These are phyloP conservation scores for Drosophila setifemur DNA, from an alignment of 1,140 invertebrate species.

Conservation along the genomic window DNA sequence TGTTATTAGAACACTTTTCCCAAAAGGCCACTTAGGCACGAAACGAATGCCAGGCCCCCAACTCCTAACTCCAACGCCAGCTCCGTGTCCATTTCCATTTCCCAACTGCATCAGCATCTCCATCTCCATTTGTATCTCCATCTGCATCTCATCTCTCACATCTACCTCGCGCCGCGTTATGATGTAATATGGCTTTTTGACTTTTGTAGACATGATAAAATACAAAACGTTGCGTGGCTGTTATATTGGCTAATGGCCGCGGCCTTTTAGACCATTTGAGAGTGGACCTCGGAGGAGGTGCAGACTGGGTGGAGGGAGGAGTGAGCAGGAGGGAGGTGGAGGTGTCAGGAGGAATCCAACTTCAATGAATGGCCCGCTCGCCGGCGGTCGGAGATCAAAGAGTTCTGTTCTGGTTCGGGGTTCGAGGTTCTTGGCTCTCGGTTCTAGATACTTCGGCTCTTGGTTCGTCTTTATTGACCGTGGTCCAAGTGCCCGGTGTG, in stretches of 20 bases:
- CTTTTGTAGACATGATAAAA: conserved; percentile 81
- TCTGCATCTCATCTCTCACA: conserved; percentile 43
- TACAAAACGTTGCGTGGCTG: conserved; percentile 80
- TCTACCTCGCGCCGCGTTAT: conserved; percentile 54
- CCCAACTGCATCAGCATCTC: background rate
- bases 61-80: too few species aligned
- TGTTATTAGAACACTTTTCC: conserved; percentile 78
- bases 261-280: conserved; percentile 78
- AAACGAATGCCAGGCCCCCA: conserved; percentile 34
- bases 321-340: background rate
- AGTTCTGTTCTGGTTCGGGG: conserved; percentile 61
- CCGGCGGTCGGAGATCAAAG: conserved; percentile 58
- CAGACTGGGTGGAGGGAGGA: background rate
- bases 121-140: background rate
- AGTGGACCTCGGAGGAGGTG: conserved; percentile 51
- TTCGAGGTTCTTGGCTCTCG: conserved; percentile 36
- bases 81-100: background rate
- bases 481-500: conserved; percentile 44
- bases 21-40: conserved; percentile 78
- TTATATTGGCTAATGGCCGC: conserved; percentile 79
- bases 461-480: conserved; percentile 58
- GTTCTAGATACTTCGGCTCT: conserved; percentile 21
- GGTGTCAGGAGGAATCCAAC: conserved; percentile 38
- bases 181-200: conserved; percentile 80
- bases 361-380: conserved; percentile 47